Base-by-base conservation (phyloP, 2,888 invertebrate species). In the Platynereis dumerilii region DNA sequence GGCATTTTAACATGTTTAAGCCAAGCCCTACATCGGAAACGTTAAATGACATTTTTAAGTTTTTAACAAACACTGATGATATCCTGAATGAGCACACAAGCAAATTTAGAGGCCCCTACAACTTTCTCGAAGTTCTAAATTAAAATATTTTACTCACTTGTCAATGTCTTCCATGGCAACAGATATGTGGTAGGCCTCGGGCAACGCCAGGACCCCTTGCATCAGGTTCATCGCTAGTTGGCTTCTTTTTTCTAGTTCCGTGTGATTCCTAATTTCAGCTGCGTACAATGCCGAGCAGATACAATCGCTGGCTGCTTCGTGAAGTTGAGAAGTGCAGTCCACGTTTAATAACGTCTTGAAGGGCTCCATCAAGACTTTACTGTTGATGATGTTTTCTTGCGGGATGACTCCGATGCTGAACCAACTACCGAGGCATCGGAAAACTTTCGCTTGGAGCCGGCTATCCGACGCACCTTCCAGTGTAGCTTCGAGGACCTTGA, bases 141-240 rank as follows among this genome's bases (percentile, higher is more conserved):
- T n/a, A 34, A 34, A 5, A 34, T 7, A 34, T 34, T 48, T 22
- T n/a, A 48, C 48, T 20, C 17, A 48, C 94, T 96, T 86, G 73
- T 95, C 95, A 72, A 92, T 91, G 79, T 97, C 96, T 84, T 97
- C 97, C 69, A 92, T 91, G 1, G 93, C 94, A 1, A 96, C 95
- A 1, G 95, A 92, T 80, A 92, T 86, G 78, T 95, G 94, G 83
- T 96, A 97, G 17, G 93, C 90, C 70, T 91, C 90, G 76, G 94
- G 93, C 68, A 97, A 86, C 39, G 89, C 87, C 70, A 91, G 86
- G 52, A 96, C 90, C 72, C 91, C 92, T 71, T 91, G 90, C 83
- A 94, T 94, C 64, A 97, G 86, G 69, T 91, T 88, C 72, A 89
- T 86, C 76, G 95, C 93, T 62, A 96, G 86, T 57, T 54, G 24